Conservation (phyloP, 2,797 vertebrate species). For the Aldrovandia affinis region DNA sequence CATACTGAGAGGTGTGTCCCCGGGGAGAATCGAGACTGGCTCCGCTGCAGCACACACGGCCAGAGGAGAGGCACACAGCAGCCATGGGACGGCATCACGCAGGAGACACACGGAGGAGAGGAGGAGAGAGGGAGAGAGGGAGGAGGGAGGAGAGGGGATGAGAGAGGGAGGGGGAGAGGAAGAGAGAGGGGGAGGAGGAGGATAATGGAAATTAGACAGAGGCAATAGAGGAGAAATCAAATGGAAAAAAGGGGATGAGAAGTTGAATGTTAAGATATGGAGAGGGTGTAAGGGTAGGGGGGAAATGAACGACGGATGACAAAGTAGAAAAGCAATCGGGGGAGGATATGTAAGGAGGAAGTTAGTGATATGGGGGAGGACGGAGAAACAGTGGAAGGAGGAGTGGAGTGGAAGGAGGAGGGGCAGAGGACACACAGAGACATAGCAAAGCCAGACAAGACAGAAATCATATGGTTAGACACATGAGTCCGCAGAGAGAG, state of each 20-base stretch:
- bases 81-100: constrained; percentile 63
- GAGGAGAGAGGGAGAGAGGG: background rate
- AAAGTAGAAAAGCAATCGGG: background rate
- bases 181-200: background rate
- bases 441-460: constrained; percentile 39
- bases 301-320: background rate
- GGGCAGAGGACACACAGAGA: constrained; percentile 20
- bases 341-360: background rate
- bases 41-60: constrained; percentile 74
- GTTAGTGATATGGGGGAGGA: background rate
- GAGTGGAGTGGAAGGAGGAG: background rate
- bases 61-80: constrained; percentile 65
- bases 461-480: constrained; percentile 34
- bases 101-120: constrained; percentile 10
- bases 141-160: constrained; percentile 11
- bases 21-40: constrained; percentile 76
- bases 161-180: background rate
- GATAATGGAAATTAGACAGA: background rate
- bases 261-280: background rate
- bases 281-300: background rate
- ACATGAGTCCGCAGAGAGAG: constrained; percentile 27
- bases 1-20: constrained; percentile 82
- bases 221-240: background rate
- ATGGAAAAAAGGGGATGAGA: background rate
- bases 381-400: background rate